Conservation (phyloP, 2,888 invertebrate genomes). For the Gisinianus flammeolus region DNA sequence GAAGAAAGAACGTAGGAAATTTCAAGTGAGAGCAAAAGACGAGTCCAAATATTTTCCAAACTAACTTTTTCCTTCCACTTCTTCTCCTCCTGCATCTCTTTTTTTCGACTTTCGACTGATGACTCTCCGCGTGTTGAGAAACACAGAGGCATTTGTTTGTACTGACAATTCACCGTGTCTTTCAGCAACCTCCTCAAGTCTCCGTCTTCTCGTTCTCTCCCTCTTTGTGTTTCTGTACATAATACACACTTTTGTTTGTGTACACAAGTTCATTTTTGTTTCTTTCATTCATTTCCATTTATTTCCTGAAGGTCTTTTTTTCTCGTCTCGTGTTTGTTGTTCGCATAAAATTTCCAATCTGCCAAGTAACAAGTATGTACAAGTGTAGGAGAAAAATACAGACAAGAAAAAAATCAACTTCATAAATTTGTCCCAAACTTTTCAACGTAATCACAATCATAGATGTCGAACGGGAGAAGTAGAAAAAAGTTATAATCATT, state of each 20-base stretch:
- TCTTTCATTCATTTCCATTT: slow-evolving; percentile 3
- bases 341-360: no score
- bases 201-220: background rate
- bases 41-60: background rate
- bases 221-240: background rate
- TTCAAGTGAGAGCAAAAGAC: background rate
- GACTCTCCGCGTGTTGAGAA: slow-evolving; percentile 4
- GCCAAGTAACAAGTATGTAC: no score
- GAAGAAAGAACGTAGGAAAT: background rate
- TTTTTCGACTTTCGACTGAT: background rate
- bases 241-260: background rate
- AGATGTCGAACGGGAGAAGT: no score
- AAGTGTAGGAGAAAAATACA: no score
- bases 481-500: no score
- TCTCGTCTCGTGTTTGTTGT: no score
- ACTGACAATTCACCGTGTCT: slow-evolving; percentile 41
- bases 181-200: slow-evolving; percentile 30
- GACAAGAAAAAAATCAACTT: no score
- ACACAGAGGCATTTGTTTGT: slow-evolving; percentile 43
- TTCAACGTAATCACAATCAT: no score
- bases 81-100: background rate
- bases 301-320: no score
- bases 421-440: no score
- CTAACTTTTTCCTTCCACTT: background rate
- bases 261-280: background rate